A percentile compares a stretch with the other conserved stretches of the same genome.
Conservation (phyloP, 2,888 invertebrate species). For the Abrostola triplasia region DNA sequence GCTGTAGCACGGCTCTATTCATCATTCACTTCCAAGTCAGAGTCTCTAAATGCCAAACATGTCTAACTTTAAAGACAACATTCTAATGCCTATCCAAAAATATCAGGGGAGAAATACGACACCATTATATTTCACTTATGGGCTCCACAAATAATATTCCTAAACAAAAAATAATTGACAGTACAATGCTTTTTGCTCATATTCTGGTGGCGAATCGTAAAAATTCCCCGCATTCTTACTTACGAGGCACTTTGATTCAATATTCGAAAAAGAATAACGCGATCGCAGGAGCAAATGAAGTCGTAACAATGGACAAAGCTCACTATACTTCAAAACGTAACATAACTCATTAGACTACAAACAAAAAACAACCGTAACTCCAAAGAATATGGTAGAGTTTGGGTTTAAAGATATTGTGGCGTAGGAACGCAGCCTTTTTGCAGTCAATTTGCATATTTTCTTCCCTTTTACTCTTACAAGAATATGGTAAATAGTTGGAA, state of each 20-base stretch:
- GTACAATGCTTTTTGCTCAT: conserved; percentile 56
- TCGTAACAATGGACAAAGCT: conserved; percentile 79
- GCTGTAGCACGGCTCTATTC: too few species aligned
- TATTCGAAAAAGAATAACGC: conserved; percentile 78
- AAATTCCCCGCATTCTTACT: conserved; percentile 82
- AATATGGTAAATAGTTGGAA: conserved; percentile 62
- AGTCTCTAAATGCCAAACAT: not conserved
- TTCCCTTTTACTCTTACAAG: conserved; percentile 72
- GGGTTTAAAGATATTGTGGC: conserved; percentile 1
- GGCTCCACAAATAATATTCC: conserved; percentile 39
- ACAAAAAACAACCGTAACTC: conserved; percentile 24
- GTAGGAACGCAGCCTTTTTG: conserved; percentile 53
- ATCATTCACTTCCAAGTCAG: too few species aligned
- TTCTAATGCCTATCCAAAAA: not conserved
- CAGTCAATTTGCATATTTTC: conserved; percentile 75
- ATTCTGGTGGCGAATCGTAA: conserved; percentile 79
- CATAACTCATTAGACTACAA: conserved; percentile 44
- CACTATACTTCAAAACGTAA: conserved; percentile 45
- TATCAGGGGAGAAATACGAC: conserved; percentile 21
- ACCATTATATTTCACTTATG: conserved; percentile 49
- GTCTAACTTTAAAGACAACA: not conserved
- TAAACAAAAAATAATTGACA: conserved; percentile 53
- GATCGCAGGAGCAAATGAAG: conserved; percentile 81
- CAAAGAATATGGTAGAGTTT: conserved; percentile 12
- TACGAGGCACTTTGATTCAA: conserved; percentile 84